phyloP scores from a whole-genome alignment of 2,113 vertebrate species.

The Eonycteris spelaea region DNA sequence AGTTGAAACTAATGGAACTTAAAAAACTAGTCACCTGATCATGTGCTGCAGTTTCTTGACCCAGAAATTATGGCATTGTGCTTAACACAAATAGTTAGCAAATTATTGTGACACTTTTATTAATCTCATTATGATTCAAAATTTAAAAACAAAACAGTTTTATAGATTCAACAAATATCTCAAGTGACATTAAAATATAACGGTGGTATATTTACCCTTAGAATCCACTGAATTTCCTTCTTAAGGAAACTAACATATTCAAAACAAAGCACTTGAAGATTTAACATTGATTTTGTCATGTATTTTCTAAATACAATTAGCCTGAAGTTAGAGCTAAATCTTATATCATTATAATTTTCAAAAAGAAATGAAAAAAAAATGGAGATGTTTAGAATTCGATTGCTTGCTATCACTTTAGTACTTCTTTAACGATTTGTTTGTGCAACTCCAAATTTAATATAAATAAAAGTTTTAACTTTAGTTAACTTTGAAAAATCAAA shows the following conservation, averaged over 20 bases:
- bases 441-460: constrained; percentile 4
- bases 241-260: constrained; percentile 65
- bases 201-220: constrained; percentile 57
- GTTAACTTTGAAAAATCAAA: constrained; percentile 62
- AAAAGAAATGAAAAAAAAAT: constrained; percentile 41
- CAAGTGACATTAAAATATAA: constrained; percentile 43
- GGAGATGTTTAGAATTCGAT: constrained; percentile 54
- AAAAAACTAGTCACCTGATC: constrained; percentile 69
- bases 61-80: constrained; percentile 47
- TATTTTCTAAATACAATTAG: constrained; percentile 68
- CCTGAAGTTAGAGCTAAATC: constrained; percentile 61
- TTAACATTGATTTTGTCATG: constrained; percentile 67
- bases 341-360: constrained; percentile 58
- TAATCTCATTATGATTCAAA: constrained; percentile 50
- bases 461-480: constrained; percentile 61
- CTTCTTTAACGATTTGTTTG: constrained; percentile 44
- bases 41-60: constrained; percentile 50
- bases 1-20: constrained; percentile 70
- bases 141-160: not conserved
- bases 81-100: constrained; percentile 35
- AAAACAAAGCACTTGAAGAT: constrained; percentile 61
- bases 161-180: constrained; percentile 43
- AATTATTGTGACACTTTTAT: constrained; percentile 31
- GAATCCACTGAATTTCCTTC: constrained; percentile 45
- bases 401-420: constrained; percentile 43